Evolutionary conservation across 2,888 invertebrate species (phyloP), one percentile per base, ranked within the genome.

Genomic region (Acrobasis consociella): DNA sequence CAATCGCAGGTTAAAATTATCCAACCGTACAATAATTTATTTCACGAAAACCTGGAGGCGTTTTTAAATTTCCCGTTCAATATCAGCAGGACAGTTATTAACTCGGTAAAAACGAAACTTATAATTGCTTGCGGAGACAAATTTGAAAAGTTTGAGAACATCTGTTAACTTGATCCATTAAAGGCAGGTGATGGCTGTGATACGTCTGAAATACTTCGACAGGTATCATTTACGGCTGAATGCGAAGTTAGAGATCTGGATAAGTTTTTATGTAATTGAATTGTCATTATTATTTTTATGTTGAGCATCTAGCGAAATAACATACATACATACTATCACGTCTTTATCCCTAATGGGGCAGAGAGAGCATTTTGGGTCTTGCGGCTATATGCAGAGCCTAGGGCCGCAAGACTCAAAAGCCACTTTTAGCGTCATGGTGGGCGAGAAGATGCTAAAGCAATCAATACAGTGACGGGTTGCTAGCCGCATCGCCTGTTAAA

Each of bases 41-140:
- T 63, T 62, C 65, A 58, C 62, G 49, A 62, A 60, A 59, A 64
- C 50, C 58, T 39, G 52, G 49, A 16, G 58, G 58, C 61, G 51
- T 65, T 65, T 69, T 67, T 64, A 65, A 67, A 67, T 63, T 67
- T 67, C 65, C 64, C 65, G 67, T 67, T 63, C 63, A 63, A 64
- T 66, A 65, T 66, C 66, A 66, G 55, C 67, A 61, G 56, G 66
- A 64, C 70, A 65, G 67, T 68, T 69, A 69, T 69, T 69, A 69
- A 67, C 64, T 67, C 61, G 73, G 76, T 71, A 71, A 72, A 75
- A 74, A 74, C 71, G 76, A 76, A 84, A 83, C 80, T 82, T 82
- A 73, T 83, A 83, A 86, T 84, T 85, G 80, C 77, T 74, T 74
- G 73, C 71, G 73, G 75, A 75, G 81, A 82, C 77, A 80, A 82